Base-by-base conservation (phyloP, 1,140 invertebrate species). In the Caenorhabditis briggsae region DNA sequence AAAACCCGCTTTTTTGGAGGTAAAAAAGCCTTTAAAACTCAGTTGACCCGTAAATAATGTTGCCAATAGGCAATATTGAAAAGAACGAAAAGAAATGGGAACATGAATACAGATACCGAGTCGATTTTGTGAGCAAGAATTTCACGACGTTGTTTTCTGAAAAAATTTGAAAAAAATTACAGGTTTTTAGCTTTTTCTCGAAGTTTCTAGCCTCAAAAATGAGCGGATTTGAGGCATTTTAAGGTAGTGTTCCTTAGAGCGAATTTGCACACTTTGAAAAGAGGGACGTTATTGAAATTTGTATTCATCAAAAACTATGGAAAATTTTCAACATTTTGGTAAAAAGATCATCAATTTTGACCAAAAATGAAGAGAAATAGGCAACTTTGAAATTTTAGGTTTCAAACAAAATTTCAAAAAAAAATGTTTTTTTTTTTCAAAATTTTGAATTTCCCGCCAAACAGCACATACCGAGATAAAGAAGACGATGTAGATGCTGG, bases 1-100 rank as follows among this genome's bases (percentile, higher is more conserved):
- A 59, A 58, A 43, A 58, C 82, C 82, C 58, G 53, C 8, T 5
- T 12, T 33, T 58, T 58, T 23, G 14, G 9, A 59, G 5, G 8
- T 14, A 20, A 53, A 48, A 50, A 14, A 41, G n/a, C n/a, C n/a
- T 23, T 11, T 33, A 59, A 83, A 56, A n/a, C 2, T 56, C 41
- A 82, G 18, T 83, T 58, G 53, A 58, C 84, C n/a, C 56, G 53
- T 43, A 90, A 85, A 82, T 91, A 91, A 65, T 91, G 87, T 23
- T 85, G 91, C 93, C 93, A 93, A 85, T 93, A 93, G 87, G 91
- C 88, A 43, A 91, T 89, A 82, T 93, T 93, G 85, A 93, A 93
- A 14, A 93, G 48, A 23, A 90, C 89, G 87, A 93, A 93, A 25
- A 92, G 90, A 41, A 90, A 89, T 7, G 93, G 93, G 86, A 93